A percentile compares a stretch with the other conserved stretches of the same genome.
Conservation (phyloP, 1,140 invertebrate species). For the Drosophila mayri region DNA sequence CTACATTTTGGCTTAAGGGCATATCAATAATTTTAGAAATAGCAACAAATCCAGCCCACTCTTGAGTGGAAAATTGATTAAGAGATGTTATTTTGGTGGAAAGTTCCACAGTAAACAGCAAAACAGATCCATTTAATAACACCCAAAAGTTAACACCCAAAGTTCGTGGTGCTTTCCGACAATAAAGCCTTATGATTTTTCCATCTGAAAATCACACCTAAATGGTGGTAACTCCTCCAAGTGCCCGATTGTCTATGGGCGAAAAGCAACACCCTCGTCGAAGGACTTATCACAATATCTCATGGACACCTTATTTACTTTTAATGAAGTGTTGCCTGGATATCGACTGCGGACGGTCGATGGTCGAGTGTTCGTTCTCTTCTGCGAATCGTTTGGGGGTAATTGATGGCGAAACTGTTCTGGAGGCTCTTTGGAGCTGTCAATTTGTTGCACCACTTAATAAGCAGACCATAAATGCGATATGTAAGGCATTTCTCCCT, state of each 20-base stretch:
- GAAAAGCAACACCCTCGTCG: conserved; percentile 18
- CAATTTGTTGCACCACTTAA: conserved; percentile 69
- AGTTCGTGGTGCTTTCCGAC: background rate
- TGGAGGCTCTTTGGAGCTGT: conserved; percentile 51
- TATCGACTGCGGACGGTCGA: background rate
- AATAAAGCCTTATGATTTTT: background rate
- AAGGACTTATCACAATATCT: conserved; percentile 49
- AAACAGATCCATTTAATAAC: background rate
- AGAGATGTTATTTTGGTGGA: background rate
- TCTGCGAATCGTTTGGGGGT: conserved; percentile 50
- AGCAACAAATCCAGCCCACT: too few relatives aligned
- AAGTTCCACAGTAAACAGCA: background rate
- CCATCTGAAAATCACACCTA: background rate
- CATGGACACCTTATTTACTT: conserved; percentile 72
- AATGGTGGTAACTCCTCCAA: background rate
- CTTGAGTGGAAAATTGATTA: background rate
- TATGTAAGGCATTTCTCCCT: conserved; percentile 65
- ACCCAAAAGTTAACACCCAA: background rate
- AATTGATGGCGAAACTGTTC: conserved; percentile 52
- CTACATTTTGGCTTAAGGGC: conserved; percentile 29
- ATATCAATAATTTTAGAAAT: conserved; percentile 4
- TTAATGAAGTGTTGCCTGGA: conserved; percentile 68
- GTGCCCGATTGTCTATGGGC: conserved; percentile 7
- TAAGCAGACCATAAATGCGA: conserved; percentile 62
- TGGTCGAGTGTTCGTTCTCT: conserved; percentile 12